phyloP scores from a whole-genome alignment of 2,113 vertebrate genomes.

The Ciconia boyciana region DNA sequence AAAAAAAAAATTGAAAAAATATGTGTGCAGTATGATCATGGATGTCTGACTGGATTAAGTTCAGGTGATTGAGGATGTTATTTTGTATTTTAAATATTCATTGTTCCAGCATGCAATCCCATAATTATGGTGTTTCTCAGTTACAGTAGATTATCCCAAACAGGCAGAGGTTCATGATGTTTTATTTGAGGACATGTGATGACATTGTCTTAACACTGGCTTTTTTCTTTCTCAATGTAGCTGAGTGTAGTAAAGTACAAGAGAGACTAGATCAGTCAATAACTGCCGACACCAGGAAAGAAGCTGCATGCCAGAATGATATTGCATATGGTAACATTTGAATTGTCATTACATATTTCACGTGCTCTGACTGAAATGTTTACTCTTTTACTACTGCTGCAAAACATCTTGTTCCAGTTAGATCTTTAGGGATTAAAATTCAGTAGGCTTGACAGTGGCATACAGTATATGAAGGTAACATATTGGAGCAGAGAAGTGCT shows the following conservation, averaged over 20 bases:
- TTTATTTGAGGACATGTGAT: not conserved
- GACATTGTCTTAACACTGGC: not conserved
- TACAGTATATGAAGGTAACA: not conserved
- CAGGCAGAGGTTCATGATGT: not conserved
- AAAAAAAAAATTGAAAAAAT: not conserved
- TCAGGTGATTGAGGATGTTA: not conserved
- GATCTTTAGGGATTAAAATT: not conserved
- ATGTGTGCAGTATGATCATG: not conserved
- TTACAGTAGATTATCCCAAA: not conserved
- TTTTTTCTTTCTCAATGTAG: conserved; percentile 42
- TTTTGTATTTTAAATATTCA: not conserved
- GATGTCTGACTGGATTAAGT: not conserved
- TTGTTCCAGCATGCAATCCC: not conserved
- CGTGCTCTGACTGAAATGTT: not conserved
- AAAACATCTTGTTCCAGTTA: not conserved
- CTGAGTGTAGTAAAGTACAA: conserved; percentile 75
- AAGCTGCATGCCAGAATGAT: conserved; percentile 66
- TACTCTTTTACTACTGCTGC: not conserved
- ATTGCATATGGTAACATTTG: conserved; percentile 77
- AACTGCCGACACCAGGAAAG: conserved; percentile 56
- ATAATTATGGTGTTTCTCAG: not conserved
- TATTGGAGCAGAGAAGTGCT: not conserved
- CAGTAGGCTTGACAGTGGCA: not conserved
- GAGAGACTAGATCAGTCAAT: conserved; percentile 52
- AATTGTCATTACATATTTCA: not conserved